These are phyloP conservation scores for Zaprionus bogoriensis DNA, from an alignment of 2,888 invertebrate species.

Conservation along the genomic window DNA sequence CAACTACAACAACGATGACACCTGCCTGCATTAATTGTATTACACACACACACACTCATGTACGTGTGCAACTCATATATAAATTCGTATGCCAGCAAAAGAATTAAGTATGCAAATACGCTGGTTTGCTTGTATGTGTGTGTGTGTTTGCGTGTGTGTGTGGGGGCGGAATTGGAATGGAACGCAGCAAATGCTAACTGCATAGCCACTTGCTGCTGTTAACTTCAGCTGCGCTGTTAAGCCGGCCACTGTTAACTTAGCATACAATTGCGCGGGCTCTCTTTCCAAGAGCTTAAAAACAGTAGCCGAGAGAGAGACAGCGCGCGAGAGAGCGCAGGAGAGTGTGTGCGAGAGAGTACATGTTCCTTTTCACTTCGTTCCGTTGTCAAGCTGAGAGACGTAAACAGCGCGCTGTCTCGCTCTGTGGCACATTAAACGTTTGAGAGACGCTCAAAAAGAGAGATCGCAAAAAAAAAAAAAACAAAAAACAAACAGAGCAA, in stretches of 20 bases:
- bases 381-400: neutral
- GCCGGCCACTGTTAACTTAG: neutral
- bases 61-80: neutral
- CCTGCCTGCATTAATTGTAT: slow-evolving; percentile 61
- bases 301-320: neutral
- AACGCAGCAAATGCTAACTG: slow-evolving; percentile 15
- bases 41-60: slow-evolving; percentile 9
- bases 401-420: too few relatives aligned
- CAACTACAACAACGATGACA: slow-evolving; percentile 34
- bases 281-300: neutral
- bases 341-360: neutral
- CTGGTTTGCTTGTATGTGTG: slow-evolving; percentile 23
- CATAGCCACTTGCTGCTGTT: slow-evolving; percentile 60
- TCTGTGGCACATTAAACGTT: too few relatives aligned
- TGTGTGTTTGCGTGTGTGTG: slow-evolving; percentile 11
- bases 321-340: neutral
- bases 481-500: slow-evolving; percentile 33
- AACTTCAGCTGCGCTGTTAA: slow-evolving; percentile 9
- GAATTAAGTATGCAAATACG: slow-evolving; percentile 38
- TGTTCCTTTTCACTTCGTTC: slow-evolving; percentile 6
- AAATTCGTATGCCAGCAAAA: slow-evolving; percentile 12
- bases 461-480: slow-evolving; percentile 27
- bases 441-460: slow-evolving; percentile 18
- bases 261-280: too few relatives aligned
- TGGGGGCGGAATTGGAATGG: slow-evolving; percentile 35